Evolutionary conservation across 1,140 invertebrate species (phyloP).

Genomic region (Bombus vancouverensis): DNA sequence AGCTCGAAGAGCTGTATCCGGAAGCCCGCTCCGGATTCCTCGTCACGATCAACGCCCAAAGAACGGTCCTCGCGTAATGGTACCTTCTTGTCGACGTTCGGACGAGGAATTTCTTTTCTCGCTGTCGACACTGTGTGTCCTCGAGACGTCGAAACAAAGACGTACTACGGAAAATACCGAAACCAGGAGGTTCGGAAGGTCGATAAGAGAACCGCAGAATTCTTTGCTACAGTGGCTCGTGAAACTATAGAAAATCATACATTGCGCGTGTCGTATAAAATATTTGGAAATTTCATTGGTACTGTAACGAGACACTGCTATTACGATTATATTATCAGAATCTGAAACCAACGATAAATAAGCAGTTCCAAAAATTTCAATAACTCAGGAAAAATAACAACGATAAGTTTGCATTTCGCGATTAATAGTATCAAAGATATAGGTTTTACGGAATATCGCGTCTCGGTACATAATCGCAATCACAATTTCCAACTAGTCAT

Average conservation of each 20-base stretch:
- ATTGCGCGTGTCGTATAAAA: background rate
- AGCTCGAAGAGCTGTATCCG: conserved; percentile 36
- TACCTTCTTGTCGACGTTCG: conserved; percentile 38
- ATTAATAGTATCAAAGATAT: too few species aligned
- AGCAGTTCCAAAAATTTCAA: background rate
- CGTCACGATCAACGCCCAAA: conserved; percentile 54
- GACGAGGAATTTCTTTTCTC: conserved; percentile 28
- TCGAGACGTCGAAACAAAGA: conserved; percentile 9
- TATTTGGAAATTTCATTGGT: background rate
- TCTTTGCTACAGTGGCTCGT: background rate
- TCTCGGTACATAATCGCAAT: background rate
- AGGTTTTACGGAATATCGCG: too few species aligned
- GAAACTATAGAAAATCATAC: background rate
- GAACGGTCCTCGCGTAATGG: conserved; percentile 25
- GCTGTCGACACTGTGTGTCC: background rate
- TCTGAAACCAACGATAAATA: background rate
- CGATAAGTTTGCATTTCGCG: too few species aligned
- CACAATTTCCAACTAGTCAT: background rate
- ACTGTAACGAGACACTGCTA: too few species aligned
- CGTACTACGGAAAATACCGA: background rate
- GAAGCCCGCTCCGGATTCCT: conserved; percentile 58
- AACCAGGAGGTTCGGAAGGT: background rate
- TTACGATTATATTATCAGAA: background rate
- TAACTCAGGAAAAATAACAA: too few species aligned
- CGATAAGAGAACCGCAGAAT: background rate